Conservation (phyloP, 2,888 invertebrate genomes). For the Branchipolynoe longqiensis region DNA sequence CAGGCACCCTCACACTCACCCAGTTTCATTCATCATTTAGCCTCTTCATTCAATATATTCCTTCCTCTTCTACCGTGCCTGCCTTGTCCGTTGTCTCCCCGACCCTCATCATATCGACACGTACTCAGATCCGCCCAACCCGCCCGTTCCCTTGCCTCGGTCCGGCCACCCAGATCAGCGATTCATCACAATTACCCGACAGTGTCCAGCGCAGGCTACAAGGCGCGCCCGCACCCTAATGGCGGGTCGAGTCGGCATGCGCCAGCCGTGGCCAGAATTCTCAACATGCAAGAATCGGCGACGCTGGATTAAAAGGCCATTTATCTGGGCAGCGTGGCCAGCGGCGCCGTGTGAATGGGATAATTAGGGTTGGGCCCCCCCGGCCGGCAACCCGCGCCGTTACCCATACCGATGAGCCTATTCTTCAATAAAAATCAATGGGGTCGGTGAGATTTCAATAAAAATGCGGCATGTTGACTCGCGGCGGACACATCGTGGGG, state of each 20-base stretch:
- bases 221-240: conserved; percentile 47
- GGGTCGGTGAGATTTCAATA: conserved; percentile 54
- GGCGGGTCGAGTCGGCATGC: conserved; percentile 23
- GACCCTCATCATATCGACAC: not conserved
- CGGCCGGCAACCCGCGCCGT: conserved; percentile 28
- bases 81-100: too few relatives aligned
- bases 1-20: too few relatives aligned
- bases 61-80: too few relatives aligned
- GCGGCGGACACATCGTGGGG: conserved; percentile 54
- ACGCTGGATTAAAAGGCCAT: conserved; percentile 60
- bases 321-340: conserved; percentile 59
- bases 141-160: not conserved
- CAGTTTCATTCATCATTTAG: too few relatives aligned
- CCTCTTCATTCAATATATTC: too few relatives aligned
- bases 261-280: conserved; percentile 48
- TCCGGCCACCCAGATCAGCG: conserved; percentile 26
- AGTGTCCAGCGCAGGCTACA: conserved; percentile 8
- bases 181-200: conserved; percentile 52
- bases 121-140: not conserved
- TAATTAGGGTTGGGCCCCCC: conserved; percentile 60
- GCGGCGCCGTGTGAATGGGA: conserved; percentile 59
- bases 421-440: conserved; percentile 60
- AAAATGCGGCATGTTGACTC: conserved; percentile 55
- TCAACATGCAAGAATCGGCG: conserved; percentile 57
- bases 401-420: conserved; percentile 59